A percentile compares a stretch with the other conserved stretches of the same genome.
Evolutionary conservation across 1,140 invertebrate genomes (phyloP).

Genomic region (Capitella teleta): DNA sequence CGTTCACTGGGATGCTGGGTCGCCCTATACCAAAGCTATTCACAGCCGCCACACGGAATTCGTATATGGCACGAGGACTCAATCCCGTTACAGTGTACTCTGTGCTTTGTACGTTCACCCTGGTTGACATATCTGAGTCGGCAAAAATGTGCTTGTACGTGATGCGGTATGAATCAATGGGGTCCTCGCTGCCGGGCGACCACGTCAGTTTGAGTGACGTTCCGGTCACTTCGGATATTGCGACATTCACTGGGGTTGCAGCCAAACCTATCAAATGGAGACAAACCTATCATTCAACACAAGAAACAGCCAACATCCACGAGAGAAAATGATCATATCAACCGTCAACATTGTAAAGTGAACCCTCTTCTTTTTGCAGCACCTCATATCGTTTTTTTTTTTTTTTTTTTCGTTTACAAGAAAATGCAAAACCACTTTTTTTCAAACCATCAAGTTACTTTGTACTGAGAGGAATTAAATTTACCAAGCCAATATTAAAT

Average conservation of each 20-base stretch:
- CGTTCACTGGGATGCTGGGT: constrained; percentile 68
- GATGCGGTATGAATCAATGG: constrained; percentile 85
- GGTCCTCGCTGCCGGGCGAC: constrained; percentile 67
- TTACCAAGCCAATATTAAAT: too few species aligned
- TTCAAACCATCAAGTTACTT: too few species aligned
- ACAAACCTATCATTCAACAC: too few species aligned
- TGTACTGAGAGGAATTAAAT: too few species aligned
- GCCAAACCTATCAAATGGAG: constrained; percentile 60
- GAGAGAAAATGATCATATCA: too few species aligned
- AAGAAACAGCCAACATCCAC: too few species aligned
- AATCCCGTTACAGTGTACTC: constrained; percentile 80
- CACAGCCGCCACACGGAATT: constrained; percentile 88
- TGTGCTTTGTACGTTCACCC: constrained; percentile 84
- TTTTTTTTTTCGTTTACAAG: too few species aligned
- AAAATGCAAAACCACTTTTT: too few species aligned
- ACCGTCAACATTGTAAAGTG: too few species aligned
- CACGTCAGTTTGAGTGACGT: constrained; percentile 81
- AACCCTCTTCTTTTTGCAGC: too few species aligned
- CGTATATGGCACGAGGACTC: constrained; percentile 86
- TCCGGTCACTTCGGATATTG: constrained; percentile 80
- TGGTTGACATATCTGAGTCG: constrained; percentile 44
- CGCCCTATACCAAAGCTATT: constrained; percentile 83
- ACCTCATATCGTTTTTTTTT: too few species aligned
- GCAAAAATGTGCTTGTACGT: constrained; percentile 83
- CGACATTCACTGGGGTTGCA: constrained; percentile 71